Conservation (phyloP, 1,140 invertebrate genomes). For the Asobara japonica region DNA sequence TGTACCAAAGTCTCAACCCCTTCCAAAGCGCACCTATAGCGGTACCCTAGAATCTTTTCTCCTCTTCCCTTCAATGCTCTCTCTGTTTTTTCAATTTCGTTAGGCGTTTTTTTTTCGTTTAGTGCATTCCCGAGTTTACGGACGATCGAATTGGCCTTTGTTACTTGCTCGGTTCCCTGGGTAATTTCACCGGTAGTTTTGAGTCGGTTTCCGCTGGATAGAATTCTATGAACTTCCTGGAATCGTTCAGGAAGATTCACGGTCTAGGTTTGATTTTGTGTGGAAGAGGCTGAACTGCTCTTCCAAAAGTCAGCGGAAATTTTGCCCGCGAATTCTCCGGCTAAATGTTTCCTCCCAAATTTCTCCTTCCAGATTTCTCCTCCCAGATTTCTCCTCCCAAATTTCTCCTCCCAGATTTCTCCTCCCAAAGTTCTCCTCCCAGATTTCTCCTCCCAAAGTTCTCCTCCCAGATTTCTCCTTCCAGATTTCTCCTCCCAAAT, state of each 20-base stretch:
- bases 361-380: too few species aligned
- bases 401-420: too few species aligned
- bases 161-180: not conserved
- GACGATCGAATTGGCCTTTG: slow-evolving; percentile 10
- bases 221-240: not conserved
- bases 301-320: too few species aligned
- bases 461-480: too few species aligned
- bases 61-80: not conserved
- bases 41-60: slow-evolving; percentile 20
- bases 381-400: too few species aligned
- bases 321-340: too few species aligned
- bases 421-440: too few species aligned
- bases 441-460: too few species aligned
- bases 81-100: not conserved
- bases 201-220: not conserved
- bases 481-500: too few species aligned
- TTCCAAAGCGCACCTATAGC: not conserved
- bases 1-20: not conserved
- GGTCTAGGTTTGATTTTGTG: not conserved
- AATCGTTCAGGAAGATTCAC: not conserved
- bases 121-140: slow-evolving; percentile 19
- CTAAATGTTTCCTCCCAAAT: too few species aligned
- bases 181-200: slow-evolving; percentile 22
- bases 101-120: not conserved
- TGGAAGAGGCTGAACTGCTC: not conserved